Conservation (phyloP, 2,113 vertebrate genomes). For the Gopherus flavomarginatus region DNA sequence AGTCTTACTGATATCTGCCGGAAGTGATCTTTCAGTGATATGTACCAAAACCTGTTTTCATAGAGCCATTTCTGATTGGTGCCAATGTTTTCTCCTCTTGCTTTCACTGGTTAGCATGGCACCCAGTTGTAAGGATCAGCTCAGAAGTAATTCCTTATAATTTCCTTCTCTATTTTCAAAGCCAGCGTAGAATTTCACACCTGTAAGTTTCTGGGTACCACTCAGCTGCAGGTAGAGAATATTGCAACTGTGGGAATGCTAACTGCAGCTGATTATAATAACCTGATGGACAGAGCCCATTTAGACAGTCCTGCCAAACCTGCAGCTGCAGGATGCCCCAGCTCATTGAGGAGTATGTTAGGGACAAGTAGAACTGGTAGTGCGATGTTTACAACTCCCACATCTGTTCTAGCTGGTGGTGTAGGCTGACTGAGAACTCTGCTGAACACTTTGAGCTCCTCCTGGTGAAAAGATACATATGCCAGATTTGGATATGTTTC, state of each 20-base stretch:
- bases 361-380: neutral
- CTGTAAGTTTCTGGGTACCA: neutral
- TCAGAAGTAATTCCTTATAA: neutral
- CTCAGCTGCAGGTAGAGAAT: neutral
- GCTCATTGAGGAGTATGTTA: neutral
- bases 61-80: neutral
- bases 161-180: neutral
- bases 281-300: neutral
- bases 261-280: neutral
- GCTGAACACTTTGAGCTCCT: neutral
- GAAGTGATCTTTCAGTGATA: neutral
- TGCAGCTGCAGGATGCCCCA: neutral
- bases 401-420: neutral
- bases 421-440: neutral
- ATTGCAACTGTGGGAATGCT: neutral
- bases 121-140: neutral
- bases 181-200: neutral
- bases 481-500: neutral
- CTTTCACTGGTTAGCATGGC: neutral
- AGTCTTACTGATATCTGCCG: neutral
- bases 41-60: neutral
- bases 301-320: neutral
- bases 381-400: fast-evolving
- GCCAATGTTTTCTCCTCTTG: neutral
- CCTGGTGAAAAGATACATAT: neutral